These are phyloP conservation scores for Pollenia labialis DNA, from an alignment of 2,888 invertebrate species.

Conservation along the genomic window DNA sequence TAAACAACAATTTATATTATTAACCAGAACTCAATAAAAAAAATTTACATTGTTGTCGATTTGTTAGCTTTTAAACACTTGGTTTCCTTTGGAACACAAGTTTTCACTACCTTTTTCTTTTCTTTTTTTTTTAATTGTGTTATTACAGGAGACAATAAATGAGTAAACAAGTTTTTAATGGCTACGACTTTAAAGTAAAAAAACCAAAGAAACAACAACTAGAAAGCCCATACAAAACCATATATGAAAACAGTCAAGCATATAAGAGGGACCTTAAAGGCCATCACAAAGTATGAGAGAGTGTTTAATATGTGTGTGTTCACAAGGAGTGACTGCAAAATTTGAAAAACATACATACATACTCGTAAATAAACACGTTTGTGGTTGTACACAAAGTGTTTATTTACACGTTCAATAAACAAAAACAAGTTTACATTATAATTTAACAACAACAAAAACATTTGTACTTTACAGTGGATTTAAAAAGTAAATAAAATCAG, in stretches of 20 bases:
- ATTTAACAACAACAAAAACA: constrained; percentile 12
- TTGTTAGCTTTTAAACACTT: background rate
- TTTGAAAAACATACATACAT: constrained; percentile 9
- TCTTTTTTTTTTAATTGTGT: background rate
- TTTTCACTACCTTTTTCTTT: background rate
- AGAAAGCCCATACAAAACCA: background rate
- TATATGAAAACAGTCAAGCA: too few species aligned
- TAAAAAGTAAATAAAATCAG: background rate
- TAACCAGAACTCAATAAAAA: background rate
- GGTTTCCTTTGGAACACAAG: background rate
- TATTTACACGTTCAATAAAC: constrained; percentile 52
- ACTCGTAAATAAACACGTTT: background rate
- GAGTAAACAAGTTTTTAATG: constrained; percentile 1
- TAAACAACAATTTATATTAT: background rate
- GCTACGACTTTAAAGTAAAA: background rate
- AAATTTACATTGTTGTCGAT: constrained; percentile 31
- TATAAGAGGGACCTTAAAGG: background rate
- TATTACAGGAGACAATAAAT: background rate
- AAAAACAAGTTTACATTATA: constrained; percentile 22
- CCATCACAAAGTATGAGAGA: background rate
- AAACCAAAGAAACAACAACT: background rate
- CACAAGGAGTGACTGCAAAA: background rate
- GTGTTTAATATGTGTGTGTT: background rate
- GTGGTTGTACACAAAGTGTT: constrained; percentile 36
- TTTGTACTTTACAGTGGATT: background rate